phyloP scores from a whole-genome alignment of 2,113 vertebrate genomes.

The Rhynchopsitta pachyrhyncha region DNA sequence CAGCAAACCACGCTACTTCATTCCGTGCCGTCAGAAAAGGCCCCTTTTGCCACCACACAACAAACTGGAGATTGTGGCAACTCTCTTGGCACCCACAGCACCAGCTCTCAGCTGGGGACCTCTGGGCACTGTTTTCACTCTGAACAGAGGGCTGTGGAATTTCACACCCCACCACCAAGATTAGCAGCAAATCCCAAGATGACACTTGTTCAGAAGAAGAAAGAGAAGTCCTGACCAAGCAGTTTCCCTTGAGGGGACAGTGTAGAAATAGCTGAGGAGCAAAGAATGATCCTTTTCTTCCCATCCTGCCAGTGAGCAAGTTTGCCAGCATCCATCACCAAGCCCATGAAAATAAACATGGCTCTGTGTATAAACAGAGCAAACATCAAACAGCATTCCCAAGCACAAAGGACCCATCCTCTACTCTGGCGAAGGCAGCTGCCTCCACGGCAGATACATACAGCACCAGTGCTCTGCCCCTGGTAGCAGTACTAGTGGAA shows the following conservation, averaged over 20 bases:
- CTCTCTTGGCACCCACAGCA: background rate
- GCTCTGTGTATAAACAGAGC: constrained; percentile 15
- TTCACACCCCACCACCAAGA: constrained; percentile 53
- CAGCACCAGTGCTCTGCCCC: background rate
- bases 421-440: background rate
- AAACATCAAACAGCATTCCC: constrained; percentile 13
- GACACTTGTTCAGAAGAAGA: constrained; percentile 26
- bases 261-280: constrained; percentile 39
- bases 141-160: constrained; percentile 38
- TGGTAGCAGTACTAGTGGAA: rapidly evolving
- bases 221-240: constrained; percentile 48
- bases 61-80: background rate
- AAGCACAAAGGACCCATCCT: background rate
- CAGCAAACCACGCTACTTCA: background rate
- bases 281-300: constrained; percentile 63
- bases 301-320: background rate
- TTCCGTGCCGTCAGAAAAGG: background rate
- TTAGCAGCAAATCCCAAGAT: constrained; percentile 34
- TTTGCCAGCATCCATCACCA: constrained; percentile 55
- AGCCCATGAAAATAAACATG: constrained; percentile 31
- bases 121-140: background rate
- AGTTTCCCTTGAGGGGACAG: background rate
- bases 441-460: background rate
- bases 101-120: background rate
- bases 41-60: background rate